Evolutionary conservation across 2,888 invertebrate species (phyloP), one percentile per base, ranked within the genome.

Genomic region (Pterostichus madidus): DNA sequence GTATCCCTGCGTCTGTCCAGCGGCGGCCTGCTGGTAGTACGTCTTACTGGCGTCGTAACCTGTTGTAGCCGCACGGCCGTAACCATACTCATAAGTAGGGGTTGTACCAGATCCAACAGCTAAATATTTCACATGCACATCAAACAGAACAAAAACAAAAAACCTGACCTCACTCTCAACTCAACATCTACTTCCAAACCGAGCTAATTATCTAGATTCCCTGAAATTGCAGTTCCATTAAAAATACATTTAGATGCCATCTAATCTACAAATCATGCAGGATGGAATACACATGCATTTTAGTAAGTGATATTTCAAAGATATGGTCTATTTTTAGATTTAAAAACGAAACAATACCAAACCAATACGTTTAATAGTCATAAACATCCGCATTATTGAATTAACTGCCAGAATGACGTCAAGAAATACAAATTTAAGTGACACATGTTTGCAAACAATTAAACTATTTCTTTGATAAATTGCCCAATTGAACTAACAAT

Each of bases 21-120:
- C 92, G n/a, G 95, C 94, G 86, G 95, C 95, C 90, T 96, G 96
- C 89, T 96, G 96, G 90, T 96, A 96, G 84, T 95, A 95, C 1
- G 96, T 94, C 90, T 96, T 96, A 87, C 95, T 94, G 11, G 96
- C 95, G 91, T 96, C 96, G 91, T 96, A 95, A 64, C 92, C 92
- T 84, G 91, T 91, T 77, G 93, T 92, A 11, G 91, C 91, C 80
- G 93, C 92, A 83, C 92, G 92, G 85, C 93, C 93, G 90, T 94
- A 94, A 73, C 94, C 93, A 90, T 94, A 94, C 86, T 94, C 94
- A 90, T 94, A 94, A 10, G 93, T 92, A 11, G 94, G 92, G 64
- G 93, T 91, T 75, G 93, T 92, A 73, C 90, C 90, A 32, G 90
- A 89, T 79, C 90, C 89, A 68, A 90, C 90, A 79, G 90, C 89